Evolutionary conservation across 1,140 invertebrate species (phyloP).

Genomic region (Aphelinus atriplicis): DNA sequence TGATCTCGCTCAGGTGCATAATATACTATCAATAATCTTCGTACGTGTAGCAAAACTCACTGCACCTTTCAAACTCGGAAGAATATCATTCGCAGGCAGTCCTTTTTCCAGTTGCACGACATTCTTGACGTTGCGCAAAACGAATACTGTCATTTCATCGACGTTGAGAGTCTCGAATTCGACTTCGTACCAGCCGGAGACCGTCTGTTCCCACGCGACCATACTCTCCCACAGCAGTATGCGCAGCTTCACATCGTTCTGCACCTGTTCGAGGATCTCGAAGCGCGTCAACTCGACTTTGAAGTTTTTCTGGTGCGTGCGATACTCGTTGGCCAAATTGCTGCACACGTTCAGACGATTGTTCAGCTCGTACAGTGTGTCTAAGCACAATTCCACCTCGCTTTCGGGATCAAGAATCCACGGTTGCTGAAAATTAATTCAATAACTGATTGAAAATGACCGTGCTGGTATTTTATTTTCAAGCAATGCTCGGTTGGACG

Average conservation of each 20-base stretch:
- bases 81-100: conserved; percentile 79
- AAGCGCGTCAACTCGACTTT: conserved; percentile 81
- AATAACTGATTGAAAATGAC: not conserved
- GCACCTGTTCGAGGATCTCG: conserved; percentile 81
- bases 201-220: conserved; percentile 73
- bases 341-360: conserved; percentile 71
- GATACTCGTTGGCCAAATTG: conserved; percentile 74
- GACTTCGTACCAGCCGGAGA: conserved; percentile 71
- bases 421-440: conserved; percentile 69
- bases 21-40: too few species aligned
- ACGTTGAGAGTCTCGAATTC: conserved; percentile 78
- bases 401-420: conserved; percentile 79
- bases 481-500: too few species aligned
- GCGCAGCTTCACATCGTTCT: conserved; percentile 80
- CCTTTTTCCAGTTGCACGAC: conserved; percentile 81
- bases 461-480: too few species aligned
- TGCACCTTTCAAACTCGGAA: conserved; percentile 73
- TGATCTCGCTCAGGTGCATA: too few species aligned
- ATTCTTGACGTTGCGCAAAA: conserved; percentile 76
- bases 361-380: conserved; percentile 71
- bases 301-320: conserved; percentile 76
- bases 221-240: conserved; percentile 81
- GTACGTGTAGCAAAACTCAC: not conserved
- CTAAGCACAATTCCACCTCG: conserved; percentile 71
- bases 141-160: conserved; percentile 76